Evolutionary conservation across 2,113 vertebrate genomes (phyloP).

Genomic region (Festucalex cinctus): DNA sequence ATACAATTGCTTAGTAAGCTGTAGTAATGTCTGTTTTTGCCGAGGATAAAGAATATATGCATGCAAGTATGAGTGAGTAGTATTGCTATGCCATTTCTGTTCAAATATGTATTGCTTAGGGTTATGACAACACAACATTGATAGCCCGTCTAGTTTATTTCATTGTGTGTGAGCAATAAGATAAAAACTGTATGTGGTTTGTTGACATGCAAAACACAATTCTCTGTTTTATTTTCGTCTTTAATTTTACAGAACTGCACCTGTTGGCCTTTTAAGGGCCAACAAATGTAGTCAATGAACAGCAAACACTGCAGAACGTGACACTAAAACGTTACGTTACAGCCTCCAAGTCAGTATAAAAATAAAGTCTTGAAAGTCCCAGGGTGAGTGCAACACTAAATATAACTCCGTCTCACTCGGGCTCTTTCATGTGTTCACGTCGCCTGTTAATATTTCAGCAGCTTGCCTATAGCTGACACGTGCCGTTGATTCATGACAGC

Average conservation of each 20-base stretch:
- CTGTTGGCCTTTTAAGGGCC: too few relatives aligned
- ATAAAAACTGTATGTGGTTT: not conserved
- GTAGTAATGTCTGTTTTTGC: too few relatives aligned
- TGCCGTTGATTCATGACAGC: conserved; percentile 24
- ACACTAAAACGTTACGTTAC: conserved; percentile 28
- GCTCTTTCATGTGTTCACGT: conserved; percentile 46
- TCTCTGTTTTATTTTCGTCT: too few relatives aligned
- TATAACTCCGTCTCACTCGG: conserved; percentile 38
- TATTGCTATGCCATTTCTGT: not conserved
- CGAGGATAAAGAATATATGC: too few relatives aligned
- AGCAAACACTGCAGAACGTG: not conserved
- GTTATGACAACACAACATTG: not conserved
- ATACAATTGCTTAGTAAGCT: too few relatives aligned
- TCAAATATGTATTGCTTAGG: not conserved
- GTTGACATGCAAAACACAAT: too few relatives aligned
- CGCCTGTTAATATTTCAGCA: conserved; percentile 40
- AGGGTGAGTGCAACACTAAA: conserved; percentile 45
- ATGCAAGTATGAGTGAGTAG: too few relatives aligned
- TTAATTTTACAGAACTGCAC: not conserved
- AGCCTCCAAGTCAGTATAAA: conserved; percentile 43
- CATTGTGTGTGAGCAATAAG: not conserved
- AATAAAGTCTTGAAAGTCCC: conserved; percentile 45
- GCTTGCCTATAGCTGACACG: conserved; percentile 34
- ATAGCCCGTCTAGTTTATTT: not conserved
- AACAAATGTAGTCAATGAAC: too few relatives aligned